These are phyloP conservation scores for Spisula solida DNA, from an alignment of 2,888 invertebrate species.

Conservation along the genomic window DNA sequence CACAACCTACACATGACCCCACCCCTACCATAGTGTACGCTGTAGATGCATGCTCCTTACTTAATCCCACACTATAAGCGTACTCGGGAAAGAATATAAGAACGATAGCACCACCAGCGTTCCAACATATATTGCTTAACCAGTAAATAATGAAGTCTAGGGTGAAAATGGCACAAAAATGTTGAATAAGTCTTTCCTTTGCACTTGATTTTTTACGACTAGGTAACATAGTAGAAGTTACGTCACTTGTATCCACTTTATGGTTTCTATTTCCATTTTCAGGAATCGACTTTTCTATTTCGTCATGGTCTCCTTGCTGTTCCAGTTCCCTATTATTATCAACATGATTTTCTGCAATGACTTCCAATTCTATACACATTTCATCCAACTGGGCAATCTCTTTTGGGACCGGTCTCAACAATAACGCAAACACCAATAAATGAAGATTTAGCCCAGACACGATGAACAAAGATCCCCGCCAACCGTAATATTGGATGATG, in stretches of 20 bases:
- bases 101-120: constrained; percentile 76
- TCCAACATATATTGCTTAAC: constrained; percentile 83
- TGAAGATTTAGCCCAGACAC: constrained; percentile 80
- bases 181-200: constrained; percentile 37
- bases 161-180: constrained; percentile 63
- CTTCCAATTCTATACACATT: constrained; percentile 6
- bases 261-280: not conserved
- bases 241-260: not conserved
- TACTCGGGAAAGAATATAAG: constrained; percentile 80
- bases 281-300: not conserved
- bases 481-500: constrained; percentile 80
- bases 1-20: constrained; percentile 78
- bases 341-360: not conserved
- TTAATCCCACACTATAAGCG: constrained; percentile 72
- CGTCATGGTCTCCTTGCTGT: not conserved
- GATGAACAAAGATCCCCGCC: constrained; percentile 82
- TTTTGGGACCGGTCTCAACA: constrained; percentile 76
- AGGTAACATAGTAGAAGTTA: constrained; percentile 20
- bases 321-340: not conserved
- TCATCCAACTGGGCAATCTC: constrained; percentile 16
- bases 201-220: not conserved
- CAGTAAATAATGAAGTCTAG: constrained; percentile 79
- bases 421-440: constrained; percentile 76
- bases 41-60: constrained; percentile 73
- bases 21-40: constrained; percentile 74